Base-by-base conservation (phyloP, 1,140 invertebrate species). In the Battus philenor region DNA sequence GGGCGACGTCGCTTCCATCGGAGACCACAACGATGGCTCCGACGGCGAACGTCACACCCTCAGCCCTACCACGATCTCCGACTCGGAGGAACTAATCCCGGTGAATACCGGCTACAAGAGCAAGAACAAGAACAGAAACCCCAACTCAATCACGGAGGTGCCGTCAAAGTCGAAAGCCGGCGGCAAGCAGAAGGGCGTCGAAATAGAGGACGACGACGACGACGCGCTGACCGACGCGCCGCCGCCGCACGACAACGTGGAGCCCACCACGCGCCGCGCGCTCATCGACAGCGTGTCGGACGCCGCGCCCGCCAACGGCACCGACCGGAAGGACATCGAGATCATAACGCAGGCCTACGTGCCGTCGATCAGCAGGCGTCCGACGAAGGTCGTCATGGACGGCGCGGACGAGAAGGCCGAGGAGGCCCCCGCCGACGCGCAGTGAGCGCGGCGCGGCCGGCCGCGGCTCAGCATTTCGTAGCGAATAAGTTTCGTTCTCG, bases 1-100 rank as follows among this genome's bases (percentile, higher is more conserved):
- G 2, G 80, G 83, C 7, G 86, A 86, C 45, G 82, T 87, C 2
- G 84, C 83, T 4, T 75, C 81, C 5, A 87, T 86, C 4, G 78
- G 80, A 36, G 77, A 79, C 45, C 76, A 83, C 24, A 79, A 68
- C 6, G 75, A 77, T 2, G 49, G 33, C 1, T 51, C 64, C 0
- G 48, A 46, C 3, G 13, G 32, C 1, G 47, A 48, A 17, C 48
- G 45, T n/a, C 51, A 54, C 8, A 39, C 50, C 3, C 53, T 58
- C 0, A 55, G 47, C n/a, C 29, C 65, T 1, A 67, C 64, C 1
- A 66, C 63, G 10, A 70, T 80, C 32, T 69, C 72, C 4, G 74
- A 82, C 31, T 84, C 80, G 3, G 80, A 84, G 50, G 80, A 84
- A 60, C 39, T 84, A 1, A 73, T 84, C 15, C 78, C 73, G 16